phyloP scores from a whole-genome alignment of 2,888 invertebrate genomes.

The Melipona beecheii region DNA sequence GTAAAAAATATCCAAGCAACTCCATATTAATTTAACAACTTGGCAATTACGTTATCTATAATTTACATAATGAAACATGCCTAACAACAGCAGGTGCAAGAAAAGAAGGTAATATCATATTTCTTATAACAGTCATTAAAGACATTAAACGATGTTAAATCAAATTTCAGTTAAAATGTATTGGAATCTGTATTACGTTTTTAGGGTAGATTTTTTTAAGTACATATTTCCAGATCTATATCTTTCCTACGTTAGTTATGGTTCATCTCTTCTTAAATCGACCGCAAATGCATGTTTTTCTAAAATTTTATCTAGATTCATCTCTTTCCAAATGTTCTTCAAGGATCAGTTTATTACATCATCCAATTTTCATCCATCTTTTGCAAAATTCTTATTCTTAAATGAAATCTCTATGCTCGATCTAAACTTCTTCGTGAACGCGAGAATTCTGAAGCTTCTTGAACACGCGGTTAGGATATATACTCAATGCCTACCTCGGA shows the following conservation, averaged over 20 bases:
- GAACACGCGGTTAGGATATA: constrained; percentile 7
- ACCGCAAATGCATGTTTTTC: neutral
- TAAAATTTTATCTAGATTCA: neutral
- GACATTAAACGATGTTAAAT: neutral
- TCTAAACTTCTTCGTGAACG: neutral
- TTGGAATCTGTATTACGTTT: neutral
- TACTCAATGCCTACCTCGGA: constrained; percentile 14
- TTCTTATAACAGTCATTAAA: neutral
- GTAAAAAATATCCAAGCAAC: neutral
- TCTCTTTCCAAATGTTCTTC: too few species aligned
- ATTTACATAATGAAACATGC: neutral
- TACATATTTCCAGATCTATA: neutral
- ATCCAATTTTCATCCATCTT: neutral
- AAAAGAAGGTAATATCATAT: neutral
- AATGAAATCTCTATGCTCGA: neutral
- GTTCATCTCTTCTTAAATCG: neutral
- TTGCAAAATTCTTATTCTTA: neutral
- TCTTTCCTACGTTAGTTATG: neutral
- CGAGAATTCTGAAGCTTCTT: neutral
- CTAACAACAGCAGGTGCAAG: neutral
- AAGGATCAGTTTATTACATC: neutral
- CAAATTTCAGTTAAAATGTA: neutral
- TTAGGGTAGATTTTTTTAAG: neutral
- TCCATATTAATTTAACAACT: neutral
- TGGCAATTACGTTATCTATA: neutral